Evolutionary conservation across 2,888 invertebrate species (phyloP), one percentile per base, ranked within the genome.

Genomic region (Drosophila fungiperda): DNA sequence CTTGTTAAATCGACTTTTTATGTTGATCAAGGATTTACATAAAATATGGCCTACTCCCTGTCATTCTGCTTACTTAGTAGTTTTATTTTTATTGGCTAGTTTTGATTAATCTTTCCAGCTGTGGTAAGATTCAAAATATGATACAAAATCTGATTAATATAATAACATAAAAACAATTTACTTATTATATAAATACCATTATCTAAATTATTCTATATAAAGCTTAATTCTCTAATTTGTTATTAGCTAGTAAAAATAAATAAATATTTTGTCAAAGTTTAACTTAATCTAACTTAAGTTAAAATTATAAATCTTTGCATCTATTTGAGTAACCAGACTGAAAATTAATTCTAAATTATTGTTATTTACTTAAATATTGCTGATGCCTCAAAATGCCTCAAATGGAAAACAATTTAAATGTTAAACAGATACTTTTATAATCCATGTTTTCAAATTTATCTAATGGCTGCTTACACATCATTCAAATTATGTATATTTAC

Each of bases 121-220:
- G n/a, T 9, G 9, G n/a, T 9, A 9, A n/a, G n/a, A n/a, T 26
- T 0, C 5, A 26, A 26, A 26, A 26, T 5, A 11, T 6, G 6
- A 11, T 42, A 20, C 11, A 11, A 42, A 5, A n/a, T 2, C n/a
- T 11, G 11, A n/a, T 17, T 38, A 0, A 8, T 17, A 38, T 38
- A 38, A 17, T n/a, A 11, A 42, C n/a, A 11, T n/a, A n/a, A 5
- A 11, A 20, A 20, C 6, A 20, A 20, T 20, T 42, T n/a, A 42
- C 20, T 6, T 2, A 12, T 12, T 20, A 12, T n/a, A 20, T 42
- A 20, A 11, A n/a, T 20, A 42, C 1, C 11, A 20, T 6, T 20
- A 11, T n/a, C 6, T 0, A 20, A 1, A n/a, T 42, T 42, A 1
- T 0, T 6, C 5, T 6, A 11, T 1, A 5, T n/a, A 11, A 11